Evolutionary conservation across 2,113 vertebrate species (phyloP), one percentile per base, ranked within the genome.

Genomic region (Willisornis vidua): DNA sequence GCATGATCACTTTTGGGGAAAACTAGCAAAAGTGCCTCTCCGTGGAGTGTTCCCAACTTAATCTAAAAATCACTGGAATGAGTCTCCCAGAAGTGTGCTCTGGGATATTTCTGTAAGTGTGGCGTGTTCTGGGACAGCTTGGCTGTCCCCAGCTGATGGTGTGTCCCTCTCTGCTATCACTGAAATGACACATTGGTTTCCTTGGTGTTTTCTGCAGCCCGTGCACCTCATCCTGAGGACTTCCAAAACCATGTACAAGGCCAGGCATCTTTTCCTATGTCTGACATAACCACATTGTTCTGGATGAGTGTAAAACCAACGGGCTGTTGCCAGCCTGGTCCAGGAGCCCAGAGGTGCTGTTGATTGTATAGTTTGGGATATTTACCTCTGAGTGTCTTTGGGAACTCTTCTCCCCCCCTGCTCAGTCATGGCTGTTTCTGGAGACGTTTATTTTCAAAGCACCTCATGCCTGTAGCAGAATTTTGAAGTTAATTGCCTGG

Each of bases 401-500:
- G 46, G 89, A 93, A 6, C 88, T 17, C 45, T 48, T 6, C 33
- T 66, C 63, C 52, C 57, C 58, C 93, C 92, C 80, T 19, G 62
- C 92, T 46, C 14, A 57, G 77, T 29, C 51, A 2, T 20, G 57
- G 67, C 70, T 59, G 31, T 11, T 51, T 58, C 88, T 61, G 85
- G 29, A 73, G 85, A 65, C n/a, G 5, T 95, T 97, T 95, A 35
- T 96, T 97, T 97, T 93, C 91, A 33, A 68, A 92, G 95, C 80
- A 45, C 45, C 79, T 41, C 12, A 16, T 68, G 95, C 95, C 93
- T 59, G 83, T 48, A 87, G 97, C 92, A 76, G 80, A 73, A 87
- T 93, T 85, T 77, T 76, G 94, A 89, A 94, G 96, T 83, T 95
- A 96, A 97, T 97, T 97, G 96, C 95, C 96, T 95, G 93, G 94